Conservation (phyloP, 2,888 invertebrate species). For the Anoplius nigerrimus region DNA sequence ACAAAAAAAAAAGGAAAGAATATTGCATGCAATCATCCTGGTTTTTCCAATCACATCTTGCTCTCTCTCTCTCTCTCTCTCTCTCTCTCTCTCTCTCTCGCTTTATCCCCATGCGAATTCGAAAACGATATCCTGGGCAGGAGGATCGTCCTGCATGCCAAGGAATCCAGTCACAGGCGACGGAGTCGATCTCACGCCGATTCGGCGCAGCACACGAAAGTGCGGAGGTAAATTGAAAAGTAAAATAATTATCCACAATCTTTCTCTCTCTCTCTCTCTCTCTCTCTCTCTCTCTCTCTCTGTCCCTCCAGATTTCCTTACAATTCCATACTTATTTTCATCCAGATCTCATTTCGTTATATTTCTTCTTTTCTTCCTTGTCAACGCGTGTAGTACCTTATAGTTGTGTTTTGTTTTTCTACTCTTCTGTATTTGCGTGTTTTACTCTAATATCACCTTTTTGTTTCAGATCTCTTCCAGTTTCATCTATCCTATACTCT, state of each 20-base stretch:
- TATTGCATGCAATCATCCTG: no score
- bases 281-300: not conserved
- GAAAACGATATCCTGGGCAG: constrained; percentile 52
- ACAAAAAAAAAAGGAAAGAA: no score
- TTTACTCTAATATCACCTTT: no score
- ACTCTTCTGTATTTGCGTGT: no score
- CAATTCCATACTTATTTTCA: no score
- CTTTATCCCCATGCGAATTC: constrained; percentile 47
- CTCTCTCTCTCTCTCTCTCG: constrained; percentile 27
- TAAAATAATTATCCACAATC: constrained; percentile 13
- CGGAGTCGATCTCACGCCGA: constrained; percentile 78
- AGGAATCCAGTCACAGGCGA: constrained; percentile 82
- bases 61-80: constrained; percentile 13
- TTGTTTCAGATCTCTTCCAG: no score
- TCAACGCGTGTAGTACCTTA: no score
- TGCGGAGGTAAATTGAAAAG: constrained; percentile 67
- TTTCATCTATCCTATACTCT: no score
- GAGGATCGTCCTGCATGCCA: constrained; percentile 75
- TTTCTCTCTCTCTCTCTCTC: constrained; percentile 15
- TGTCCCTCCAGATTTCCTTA: not conserved
- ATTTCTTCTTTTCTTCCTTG: no score
- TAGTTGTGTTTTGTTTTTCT: no score
- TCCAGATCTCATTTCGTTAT: no score
- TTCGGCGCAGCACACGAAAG: constrained; percentile 73
- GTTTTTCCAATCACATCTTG: not conserved